Percentiles rank a stretch among this genome's conserved stretches.
phyloP scores from a whole-genome alignment of 2,113 vertebrate species.

The Gnathonemus longibarbis region DNA sequence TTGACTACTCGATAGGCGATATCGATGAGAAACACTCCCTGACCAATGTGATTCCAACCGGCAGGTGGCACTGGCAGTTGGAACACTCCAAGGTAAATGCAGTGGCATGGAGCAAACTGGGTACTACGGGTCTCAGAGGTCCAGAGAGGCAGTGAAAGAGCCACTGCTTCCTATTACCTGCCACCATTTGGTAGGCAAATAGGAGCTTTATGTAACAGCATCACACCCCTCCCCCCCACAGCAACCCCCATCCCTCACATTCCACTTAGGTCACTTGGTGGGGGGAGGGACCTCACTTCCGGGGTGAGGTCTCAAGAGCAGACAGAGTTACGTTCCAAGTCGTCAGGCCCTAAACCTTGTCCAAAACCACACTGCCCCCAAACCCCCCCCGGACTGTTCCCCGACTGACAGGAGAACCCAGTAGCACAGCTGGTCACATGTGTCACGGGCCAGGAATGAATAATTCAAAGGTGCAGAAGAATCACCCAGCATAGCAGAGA shows the following conservation, averaged over 20 bases:
- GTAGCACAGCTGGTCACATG: not conserved
- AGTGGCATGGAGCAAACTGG: not conserved
- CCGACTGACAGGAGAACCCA: not conserved
- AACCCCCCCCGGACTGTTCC: not conserved
- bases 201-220: constrained; percentile 15
- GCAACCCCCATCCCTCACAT: not conserved
- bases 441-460: not conserved
- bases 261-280: not conserved
- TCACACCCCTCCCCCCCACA: not conserved
- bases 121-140: not conserved
- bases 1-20: not conserved
- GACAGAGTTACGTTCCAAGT: constrained; percentile 14
- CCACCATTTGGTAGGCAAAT: constrained; percentile 13
- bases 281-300: too few species aligned
- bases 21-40: not conserved
- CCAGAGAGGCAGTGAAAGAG: not conserved
- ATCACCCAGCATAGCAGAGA: not conserved
- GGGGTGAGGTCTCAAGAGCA: not conserved
- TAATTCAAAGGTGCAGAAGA: not conserved
- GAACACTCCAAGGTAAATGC: not conserved
- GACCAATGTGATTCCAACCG: not conserved
- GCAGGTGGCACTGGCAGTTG: not conserved
- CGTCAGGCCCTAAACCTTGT: not conserved
- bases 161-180: not conserved
- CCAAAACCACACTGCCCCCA: not conserved